Evolutionary conservation across 1,140 invertebrate genomes (phyloP).

Genomic region (Eumeta japonica): DNA sequence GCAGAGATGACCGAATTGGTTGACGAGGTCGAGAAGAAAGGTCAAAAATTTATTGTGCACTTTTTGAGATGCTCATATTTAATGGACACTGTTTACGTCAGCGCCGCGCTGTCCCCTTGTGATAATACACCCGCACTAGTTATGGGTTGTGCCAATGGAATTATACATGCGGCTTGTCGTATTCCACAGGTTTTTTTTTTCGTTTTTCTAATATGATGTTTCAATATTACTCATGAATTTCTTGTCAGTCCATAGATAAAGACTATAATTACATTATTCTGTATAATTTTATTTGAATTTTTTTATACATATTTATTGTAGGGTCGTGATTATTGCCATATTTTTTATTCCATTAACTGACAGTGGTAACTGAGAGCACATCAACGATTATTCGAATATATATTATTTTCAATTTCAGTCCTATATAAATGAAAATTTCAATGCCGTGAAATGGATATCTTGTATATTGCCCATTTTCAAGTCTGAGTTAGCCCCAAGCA

Average conservation of each 20-base stretch:
- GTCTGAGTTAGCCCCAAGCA: constrained; percentile 13
- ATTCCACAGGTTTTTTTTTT: constrained; percentile 31
- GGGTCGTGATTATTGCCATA: constrained; percentile 4
- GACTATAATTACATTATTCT: neutral
- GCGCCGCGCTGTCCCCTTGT: constrained; percentile 14
- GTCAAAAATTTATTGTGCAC: constrained; percentile 38
- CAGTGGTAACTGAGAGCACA: too few species aligned
- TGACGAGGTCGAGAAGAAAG: constrained; percentile 13
- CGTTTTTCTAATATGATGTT: too few species aligned
- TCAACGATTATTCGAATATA: neutral
- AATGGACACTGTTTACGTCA: constrained; percentile 23
- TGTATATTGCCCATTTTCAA: constrained; percentile 33
- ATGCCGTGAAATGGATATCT: constrained; percentile 31
- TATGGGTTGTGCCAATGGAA: constrained; percentile 37
- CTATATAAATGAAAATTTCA: constrained; percentile 23
- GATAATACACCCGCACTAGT: constrained; percentile 20
- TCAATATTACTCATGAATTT: neutral
- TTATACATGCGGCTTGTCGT: constrained; percentile 25
- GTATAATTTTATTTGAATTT: neutral
- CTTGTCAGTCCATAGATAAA: constrained; percentile 1
- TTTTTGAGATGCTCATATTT: constrained; percentile 49
- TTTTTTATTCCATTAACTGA: too few species aligned
- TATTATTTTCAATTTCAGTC: constrained; percentile 15
- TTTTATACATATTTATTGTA: constrained; percentile 3
- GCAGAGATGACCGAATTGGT: constrained; percentile 30